Evolutionary conservation across 2,113 vertebrate genomes (phyloP), one percentile per base, ranked within the genome.

Genomic region (Tachycineta bicolor): DNA sequence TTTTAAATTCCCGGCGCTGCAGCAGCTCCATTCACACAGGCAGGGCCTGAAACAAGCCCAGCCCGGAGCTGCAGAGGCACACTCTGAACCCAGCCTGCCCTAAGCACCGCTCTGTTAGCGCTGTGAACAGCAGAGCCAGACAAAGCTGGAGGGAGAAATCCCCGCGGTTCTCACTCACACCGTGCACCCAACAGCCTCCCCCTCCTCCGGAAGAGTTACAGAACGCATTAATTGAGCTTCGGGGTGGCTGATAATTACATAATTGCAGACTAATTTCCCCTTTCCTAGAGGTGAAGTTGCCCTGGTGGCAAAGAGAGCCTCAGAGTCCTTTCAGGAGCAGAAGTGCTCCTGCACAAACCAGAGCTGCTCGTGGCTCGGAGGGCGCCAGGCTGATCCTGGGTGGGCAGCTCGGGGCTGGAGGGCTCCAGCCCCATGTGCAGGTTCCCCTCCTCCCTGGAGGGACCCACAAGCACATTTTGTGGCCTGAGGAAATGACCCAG

Each of bases 241-340:
- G 46, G 79, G 68, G 59, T 43, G 78, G 75, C n/a, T 94, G 85
- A 68, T 87, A 96, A 95, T 82, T 56, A 62, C 67, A 24, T 92
- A 80, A 96, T 94, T 93, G 85, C 67, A 62, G 82, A 53, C 87
- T 85, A 86, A 95, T 94, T 95, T 94, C 82, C 88, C 41, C 41
- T 88, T 92, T 95, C 63, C 76, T 83, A 88, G 70, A 83, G 63
- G 63, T 93, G 85, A 88, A 77, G 60, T 85, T 93, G 60, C 63
- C 37, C 2, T 9, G 22, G 47, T 43, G 52, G 56, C 46, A 49
- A 24, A 53, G 89, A 31, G 77, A 34, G 25, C 64, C 12, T 25
- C 25, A 4, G 21, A 22, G 39, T 1, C 29, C 55, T 69, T 59
- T 58, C 21, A 10, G 6, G 25, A 46, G 53, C 16, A 60, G 63